phyloP scores from a whole-genome alignment of 2,888 invertebrate genomes.

The Urechis unicinctus region DNA sequence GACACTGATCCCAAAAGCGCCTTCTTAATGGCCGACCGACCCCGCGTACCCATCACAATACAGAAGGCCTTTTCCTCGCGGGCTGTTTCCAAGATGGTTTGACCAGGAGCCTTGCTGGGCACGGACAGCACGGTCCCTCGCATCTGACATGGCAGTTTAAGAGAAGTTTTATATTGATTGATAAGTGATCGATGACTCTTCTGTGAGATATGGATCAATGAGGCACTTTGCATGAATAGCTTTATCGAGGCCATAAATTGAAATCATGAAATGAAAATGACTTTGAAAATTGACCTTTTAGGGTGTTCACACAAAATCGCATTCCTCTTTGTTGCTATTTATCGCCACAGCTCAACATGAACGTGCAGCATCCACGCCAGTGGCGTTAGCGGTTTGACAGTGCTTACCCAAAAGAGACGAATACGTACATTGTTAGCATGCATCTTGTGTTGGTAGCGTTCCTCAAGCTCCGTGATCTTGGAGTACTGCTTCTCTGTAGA shows the following conservation, averaged over 20 bases:
- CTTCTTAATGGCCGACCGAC: conserved; percentile 15
- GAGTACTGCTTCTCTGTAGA: conserved; percentile 15
- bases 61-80: conserved; percentile 13
- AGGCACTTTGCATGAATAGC: too few species aligned
- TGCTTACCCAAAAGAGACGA: too few species aligned
- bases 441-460: conserved; percentile 17
- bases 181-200: too few species aligned
- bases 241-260: too few species aligned
- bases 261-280: too few species aligned
- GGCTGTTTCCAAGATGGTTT: conserved; percentile 17
- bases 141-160: conserved; percentile 2
- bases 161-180: not conserved
- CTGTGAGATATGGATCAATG: too few species aligned
- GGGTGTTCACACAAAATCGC: too few species aligned
- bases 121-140: conserved; percentile 12
- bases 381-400: too few species aligned
- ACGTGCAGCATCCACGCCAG: too few species aligned
- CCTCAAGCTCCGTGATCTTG: conserved; percentile 20
- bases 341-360: too few species aligned
- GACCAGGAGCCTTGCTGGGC: conserved; percentile 12
- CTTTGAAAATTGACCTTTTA: too few species aligned
- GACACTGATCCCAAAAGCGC: conserved; percentile 16
- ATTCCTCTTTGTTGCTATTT: too few species aligned
- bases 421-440: conserved; percentile 8
- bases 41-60: conserved; percentile 20